Evolutionary conservation across 2,888 invertebrate genomes (phyloP).

Genomic region (Diaphora mendica): DNA sequence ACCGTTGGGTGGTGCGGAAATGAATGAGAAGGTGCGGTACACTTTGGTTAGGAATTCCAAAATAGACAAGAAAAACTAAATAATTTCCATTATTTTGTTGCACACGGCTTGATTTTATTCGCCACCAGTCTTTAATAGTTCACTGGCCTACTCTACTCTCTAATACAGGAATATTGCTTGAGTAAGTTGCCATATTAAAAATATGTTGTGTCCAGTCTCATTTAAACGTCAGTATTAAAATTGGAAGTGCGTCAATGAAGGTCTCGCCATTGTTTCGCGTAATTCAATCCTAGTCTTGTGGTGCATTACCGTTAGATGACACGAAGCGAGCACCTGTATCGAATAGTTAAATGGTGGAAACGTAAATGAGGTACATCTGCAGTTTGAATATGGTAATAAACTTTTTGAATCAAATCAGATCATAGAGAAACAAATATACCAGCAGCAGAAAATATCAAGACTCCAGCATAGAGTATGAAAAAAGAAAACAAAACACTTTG

Average conservation of each 20-base stretch:
- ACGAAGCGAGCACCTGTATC: slow-evolving; percentile 37
- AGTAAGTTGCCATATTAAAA: neutral
- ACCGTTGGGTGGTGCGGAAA: too few relatives aligned
- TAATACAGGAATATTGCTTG: neutral
- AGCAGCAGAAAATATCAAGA: neutral
- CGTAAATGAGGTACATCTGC: slow-evolving; percentile 28
- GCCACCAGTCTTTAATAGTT: too few relatives aligned
- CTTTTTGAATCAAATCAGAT: slow-evolving; percentile 5
- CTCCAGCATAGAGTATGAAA: neutral
- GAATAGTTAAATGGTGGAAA: slow-evolving; percentile 30
- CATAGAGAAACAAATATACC: neutral
- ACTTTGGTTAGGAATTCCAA: too few relatives aligned
- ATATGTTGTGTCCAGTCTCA: neutral
- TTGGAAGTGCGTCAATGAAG: neutral
- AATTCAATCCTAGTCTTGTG: slow-evolving; percentile 23
- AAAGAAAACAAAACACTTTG: too few relatives aligned
- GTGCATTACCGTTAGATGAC: slow-evolving; percentile 39
- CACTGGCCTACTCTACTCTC: too few relatives aligned
- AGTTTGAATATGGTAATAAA: slow-evolving; percentile 32
- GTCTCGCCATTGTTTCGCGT: slow-evolving; percentile 12
- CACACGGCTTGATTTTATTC: too few relatives aligned
- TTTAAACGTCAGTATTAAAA: neutral
- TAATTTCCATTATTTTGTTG: too few relatives aligned
- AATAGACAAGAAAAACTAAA: too few relatives aligned
- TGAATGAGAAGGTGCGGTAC: too few relatives aligned